phyloP scores from a whole-genome alignment of 64 coral and sea anemone genomes.

The Pocillopora damicornis region DNA sequence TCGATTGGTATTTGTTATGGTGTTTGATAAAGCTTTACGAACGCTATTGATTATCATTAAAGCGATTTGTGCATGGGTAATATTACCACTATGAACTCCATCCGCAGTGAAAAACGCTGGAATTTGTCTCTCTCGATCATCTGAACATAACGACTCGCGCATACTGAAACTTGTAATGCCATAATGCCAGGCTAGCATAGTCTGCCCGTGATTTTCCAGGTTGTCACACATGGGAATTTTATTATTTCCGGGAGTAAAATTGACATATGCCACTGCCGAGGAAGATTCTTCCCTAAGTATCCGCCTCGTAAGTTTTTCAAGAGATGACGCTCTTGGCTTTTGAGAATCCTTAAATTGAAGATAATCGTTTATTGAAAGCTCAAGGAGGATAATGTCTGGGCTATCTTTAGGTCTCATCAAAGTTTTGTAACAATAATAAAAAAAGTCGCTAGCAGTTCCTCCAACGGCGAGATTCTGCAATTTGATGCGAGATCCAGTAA shows the following conservation, averaged over 20 bases:
- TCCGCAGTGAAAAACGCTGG: slow-evolving; percentile 23
- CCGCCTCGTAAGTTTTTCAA: background rate
- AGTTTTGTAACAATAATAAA: background rate
- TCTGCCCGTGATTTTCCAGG: slow-evolving; percentile 45
- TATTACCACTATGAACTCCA: slow-evolving; percentile 8
- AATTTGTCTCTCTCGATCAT: background rate
- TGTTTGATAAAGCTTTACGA: background rate
- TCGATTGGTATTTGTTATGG: background rate
- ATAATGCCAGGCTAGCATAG: slow-evolving; percentile 53
- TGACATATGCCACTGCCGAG: background rate
- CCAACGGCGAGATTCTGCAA: slow-evolving; percentile 8
- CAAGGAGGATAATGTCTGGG: slow-evolving; percentile 1
- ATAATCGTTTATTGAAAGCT: slow-evolving; percentile 10
- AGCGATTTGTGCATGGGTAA: slow-evolving; percentile 36
- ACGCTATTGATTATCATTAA: slow-evolving; percentile 43
- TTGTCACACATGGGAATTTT: slow-evolving; percentile 27
- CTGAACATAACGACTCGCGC: slow-evolving; percentile 36
- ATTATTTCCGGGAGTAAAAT: background rate
- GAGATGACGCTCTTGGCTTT: background rate
- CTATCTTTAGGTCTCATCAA: background rate
- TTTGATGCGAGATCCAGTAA: background rate
- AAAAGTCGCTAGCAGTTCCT: slow-evolving; percentile 11
- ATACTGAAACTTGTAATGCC: slow-evolving; percentile 51
- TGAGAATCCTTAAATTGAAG: background rate
- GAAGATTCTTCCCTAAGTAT: background rate